Evolutionary conservation across 2,888 invertebrate genomes (phyloP).

Genomic region (Neoitamus cyanurus): DNA sequence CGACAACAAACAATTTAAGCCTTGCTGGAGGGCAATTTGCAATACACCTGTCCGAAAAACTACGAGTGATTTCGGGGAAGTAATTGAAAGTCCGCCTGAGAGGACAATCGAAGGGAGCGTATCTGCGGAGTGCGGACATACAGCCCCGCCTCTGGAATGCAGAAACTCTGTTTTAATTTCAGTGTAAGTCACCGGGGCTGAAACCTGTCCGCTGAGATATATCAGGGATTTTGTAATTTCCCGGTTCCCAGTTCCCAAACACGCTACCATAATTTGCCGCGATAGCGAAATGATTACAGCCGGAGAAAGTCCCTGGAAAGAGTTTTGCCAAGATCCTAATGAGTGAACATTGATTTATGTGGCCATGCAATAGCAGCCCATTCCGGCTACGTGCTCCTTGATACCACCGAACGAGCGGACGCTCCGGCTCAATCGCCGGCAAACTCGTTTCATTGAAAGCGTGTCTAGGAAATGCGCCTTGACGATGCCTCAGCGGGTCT

Average conservation of each 20-base stretch:
- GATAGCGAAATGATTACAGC: neutral
- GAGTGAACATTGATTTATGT: constrained; percentile 32
- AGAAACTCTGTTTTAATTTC: neutral
- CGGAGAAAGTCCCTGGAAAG: neutral
- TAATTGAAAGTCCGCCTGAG: neutral
- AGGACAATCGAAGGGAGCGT: neutral
- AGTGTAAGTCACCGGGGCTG: neutral
- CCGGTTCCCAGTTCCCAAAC: neutral
- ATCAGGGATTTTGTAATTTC: neutral
- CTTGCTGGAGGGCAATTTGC: too few relatives aligned
- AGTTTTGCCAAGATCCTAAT: neutral
- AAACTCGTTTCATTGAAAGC: constrained; percentile 14
- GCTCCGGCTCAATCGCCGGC: neutral
- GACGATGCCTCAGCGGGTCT: neutral
- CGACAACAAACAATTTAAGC: too few relatives aligned
- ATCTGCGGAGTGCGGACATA: neutral
- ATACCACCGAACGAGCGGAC: neutral
- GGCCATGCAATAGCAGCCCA: neutral
- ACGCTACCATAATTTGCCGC: neutral
- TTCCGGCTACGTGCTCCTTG: neutral
- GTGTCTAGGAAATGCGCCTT: neutral
- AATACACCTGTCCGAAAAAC: neutral
- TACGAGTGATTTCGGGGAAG: neutral
- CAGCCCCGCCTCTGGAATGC: neutral
- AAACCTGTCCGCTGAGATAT: constrained; percentile 3